A percentile compares a stretch with the other conserved stretches of the same genome.
phyloP scores from a whole-genome alignment of 2,113 vertebrate genomes.

The Felis catus region F.catus_Fca126_mat1.0 CM031411.1:79602501-79603000 shows the following conservation, averaged over 20 bases:
- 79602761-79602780: slow-evolving; percentile 80
- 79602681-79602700: not conserved
- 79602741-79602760: slow-evolving; percentile 75
- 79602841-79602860: slow-evolving; percentile 80
- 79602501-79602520: not conserved
- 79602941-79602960: slow-evolving; percentile 79
- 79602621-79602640: not conserved
- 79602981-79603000: slow-evolving; percentile 79
- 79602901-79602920: slow-evolving; percentile 81
- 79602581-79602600: not conserved
- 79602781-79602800: slow-evolving; percentile 81
- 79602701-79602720: not conserved
- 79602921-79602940: slow-evolving; percentile 81
- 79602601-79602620: not conserved
- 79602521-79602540: not conserved
- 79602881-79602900: slow-evolving; percentile 79
- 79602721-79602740: slow-evolving; percentile 74
- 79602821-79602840: slow-evolving; percentile 74
- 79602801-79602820: slow-evolving; percentile 67
- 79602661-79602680: not conserved
- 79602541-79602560: not conserved
- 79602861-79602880: slow-evolving; percentile 83
- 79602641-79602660: not conserved
- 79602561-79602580: not conserved
- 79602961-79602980: slow-evolving; percentile 78